Evolutionary conservation across 30 jellyfish, hydroid and myxozoan genomes (phyloP), one percentile per base, ranked within the genome.

Genomic region (Chrysaora quinquecirrha): DNA sequence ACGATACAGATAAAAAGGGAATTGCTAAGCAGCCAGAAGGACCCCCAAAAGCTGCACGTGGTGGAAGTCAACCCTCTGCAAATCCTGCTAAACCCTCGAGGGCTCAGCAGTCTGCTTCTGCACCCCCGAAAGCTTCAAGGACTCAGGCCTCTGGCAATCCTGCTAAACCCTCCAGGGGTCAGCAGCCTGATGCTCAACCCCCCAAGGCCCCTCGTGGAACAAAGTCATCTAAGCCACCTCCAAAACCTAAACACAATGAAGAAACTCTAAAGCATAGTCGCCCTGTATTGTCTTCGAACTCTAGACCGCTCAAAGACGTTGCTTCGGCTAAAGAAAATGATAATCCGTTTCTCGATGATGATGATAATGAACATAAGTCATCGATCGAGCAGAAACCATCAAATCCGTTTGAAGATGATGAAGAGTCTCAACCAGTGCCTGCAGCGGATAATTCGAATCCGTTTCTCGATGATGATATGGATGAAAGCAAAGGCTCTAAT

Each of bases 301-400:
- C 76, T 20, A 65, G 34, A 49, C 24, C 82, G 12, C 47, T 75
- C 12, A 73, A 84, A 0, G 83, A 84, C 22, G 63, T 63, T 9
- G 87, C 83, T 3, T 54, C 34, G 34, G 83, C 25, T 27, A 73
- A 73, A 34, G 23, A 30, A 2, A 63, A 31, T 20, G 69, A 60
- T 19, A 78, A 78, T 72, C 92, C 96, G 34, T 88, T 89, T 77
- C 49, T 78, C 0, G 97, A 88, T 64, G 97, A 88, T 9, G 84
- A 67, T 3, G 93, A 78, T 48, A 93, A 88, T n/a, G 58, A 43
- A 6, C 12, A 9, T 43, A n/a, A n/a, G n/a, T 78, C 88, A 18
- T 68, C 56, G 18, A 64, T 46, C 2, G 84, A 67, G 24, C 64
- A 65, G 48, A 76, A 49, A 7, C 73, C 87, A 11, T 73, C 84